A percentile compares a stretch with the other conserved stretches of the same genome.
These are phyloP conservation scores for Heteronetta atricapilla DNA, from an alignment of 2,113 vertebrate species.

Conservation along the genomic window DNA sequence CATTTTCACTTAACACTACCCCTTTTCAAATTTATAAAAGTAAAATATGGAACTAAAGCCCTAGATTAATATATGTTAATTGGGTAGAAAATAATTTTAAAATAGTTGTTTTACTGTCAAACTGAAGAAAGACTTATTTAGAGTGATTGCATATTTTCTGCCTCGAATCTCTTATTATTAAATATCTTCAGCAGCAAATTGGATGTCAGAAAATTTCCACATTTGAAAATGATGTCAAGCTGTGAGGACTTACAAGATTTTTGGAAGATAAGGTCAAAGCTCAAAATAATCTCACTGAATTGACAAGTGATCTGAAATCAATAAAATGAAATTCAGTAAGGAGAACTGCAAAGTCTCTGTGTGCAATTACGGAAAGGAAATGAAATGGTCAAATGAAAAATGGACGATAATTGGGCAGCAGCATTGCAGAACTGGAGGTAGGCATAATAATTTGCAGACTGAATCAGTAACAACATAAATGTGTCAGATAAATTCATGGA, in stretches of 20 bases:
- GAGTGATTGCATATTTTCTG: background rate
- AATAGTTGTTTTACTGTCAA: constrained; percentile 14
- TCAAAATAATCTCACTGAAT: background rate
- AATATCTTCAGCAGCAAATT: background rate
- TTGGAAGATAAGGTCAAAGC: background rate
- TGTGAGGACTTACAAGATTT: background rate
- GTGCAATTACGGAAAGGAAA: background rate
- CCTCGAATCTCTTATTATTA: constrained; percentile 17
- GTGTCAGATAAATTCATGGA: background rate
- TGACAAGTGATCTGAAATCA: constrained; percentile 5
- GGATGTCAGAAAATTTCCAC: background rate
- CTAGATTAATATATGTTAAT: background rate
- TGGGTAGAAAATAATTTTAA: constrained; percentile 9
- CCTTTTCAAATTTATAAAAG: background rate
- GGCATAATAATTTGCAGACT: background rate
- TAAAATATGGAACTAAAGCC: background rate
- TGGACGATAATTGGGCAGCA: background rate
- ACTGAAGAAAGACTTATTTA: background rate
- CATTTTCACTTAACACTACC: background rate
- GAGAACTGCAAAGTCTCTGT: background rate
- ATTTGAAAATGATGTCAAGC: background rate
- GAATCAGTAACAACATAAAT: background rate
- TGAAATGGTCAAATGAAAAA: background rate
- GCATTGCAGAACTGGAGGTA: background rate
- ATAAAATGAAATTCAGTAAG: background rate